Conservation (phyloP, 2,113 vertebrate genomes). For the Neomonachus schauinslandi region DNA sequence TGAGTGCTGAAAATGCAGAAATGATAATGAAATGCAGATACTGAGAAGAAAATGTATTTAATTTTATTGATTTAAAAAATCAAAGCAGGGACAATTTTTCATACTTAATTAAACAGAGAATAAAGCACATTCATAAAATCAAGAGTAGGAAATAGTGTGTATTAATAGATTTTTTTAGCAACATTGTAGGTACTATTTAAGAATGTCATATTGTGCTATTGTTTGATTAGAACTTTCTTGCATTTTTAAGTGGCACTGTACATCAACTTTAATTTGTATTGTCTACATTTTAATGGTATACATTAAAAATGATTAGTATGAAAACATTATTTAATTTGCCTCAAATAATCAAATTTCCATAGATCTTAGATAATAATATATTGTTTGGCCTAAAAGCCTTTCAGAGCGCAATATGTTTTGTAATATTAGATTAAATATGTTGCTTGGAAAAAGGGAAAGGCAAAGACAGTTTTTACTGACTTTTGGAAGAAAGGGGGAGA, state of each 20-base stretch:
- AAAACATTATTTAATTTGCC: conserved; percentile 61
- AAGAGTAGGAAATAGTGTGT: neutral
- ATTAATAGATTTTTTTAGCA: conserved; percentile 30
- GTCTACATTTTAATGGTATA: conserved; percentile 43
- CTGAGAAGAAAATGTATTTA: conserved; percentile 55
- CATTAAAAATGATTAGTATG: conserved; percentile 51
- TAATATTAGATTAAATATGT: conserved; percentile 51
- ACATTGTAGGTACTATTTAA: neutral
- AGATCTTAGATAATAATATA: conserved; percentile 41
- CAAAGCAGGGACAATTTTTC: conserved; percentile 20
- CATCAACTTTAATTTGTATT: conserved; percentile 39
- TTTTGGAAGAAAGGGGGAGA: neutral
- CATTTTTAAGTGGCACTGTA: neutral
- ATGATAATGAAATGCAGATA: conserved; percentile 52
- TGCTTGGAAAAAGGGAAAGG: neutral
- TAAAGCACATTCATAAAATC: conserved; percentile 38
- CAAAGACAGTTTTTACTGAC: neutral
- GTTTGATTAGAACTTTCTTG: neutral
- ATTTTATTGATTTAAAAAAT: conserved; percentile 53
- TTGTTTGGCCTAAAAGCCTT: conserved; percentile 48
- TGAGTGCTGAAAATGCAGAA: conserved; percentile 61
- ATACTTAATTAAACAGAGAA: conserved; percentile 40
- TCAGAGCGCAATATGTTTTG: neutral
- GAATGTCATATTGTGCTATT: neutral
- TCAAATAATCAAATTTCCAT: conserved; percentile 50